These are phyloP conservation scores for Oncorhynchus mykiss DNA, from an alignment of 2,113 vertebrate species.

Conservation along the genomic window DNA sequence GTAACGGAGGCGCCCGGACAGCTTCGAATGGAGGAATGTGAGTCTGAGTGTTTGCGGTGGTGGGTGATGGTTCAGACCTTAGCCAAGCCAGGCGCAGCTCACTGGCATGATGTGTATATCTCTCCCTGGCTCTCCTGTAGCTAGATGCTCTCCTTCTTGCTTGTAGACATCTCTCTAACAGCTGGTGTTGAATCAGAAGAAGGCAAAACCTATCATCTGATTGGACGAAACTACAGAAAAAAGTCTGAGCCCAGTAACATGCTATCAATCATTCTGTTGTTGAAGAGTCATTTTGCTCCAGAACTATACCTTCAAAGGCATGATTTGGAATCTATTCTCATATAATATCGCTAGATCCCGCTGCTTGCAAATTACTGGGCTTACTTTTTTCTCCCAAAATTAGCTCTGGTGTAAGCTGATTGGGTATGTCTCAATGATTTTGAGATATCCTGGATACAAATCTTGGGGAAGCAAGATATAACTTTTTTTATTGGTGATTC, in stretches of 20 bases:
- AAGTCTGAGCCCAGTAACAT: conserved; percentile 6
- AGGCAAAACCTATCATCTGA: conserved; percentile 8
- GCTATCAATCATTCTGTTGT: neutral
- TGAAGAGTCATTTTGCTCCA: neutral
- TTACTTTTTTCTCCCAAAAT: neutral
- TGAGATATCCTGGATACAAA: neutral
- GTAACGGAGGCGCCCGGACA: conserved; percentile 65
- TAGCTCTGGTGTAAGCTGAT: neutral
- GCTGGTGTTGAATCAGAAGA: conserved; percentile 10
- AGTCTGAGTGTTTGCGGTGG: conserved; percentile 65
- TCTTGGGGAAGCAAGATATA: neutral
- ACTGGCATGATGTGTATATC: conserved; percentile 22
- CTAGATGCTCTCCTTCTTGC: neutral
- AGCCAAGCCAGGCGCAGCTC: conserved; percentile 19
- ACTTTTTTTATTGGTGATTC: neutral
- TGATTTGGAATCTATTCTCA: neutral
- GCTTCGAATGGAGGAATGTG: conserved; percentile 78
- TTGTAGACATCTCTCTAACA: conserved; percentile 6
- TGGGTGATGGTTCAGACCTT: conserved; percentile 57
- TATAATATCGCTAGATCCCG: neutral
- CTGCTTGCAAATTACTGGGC: conserved; percentile 7
- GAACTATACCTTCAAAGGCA: neutral
- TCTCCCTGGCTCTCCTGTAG: conserved; percentile 12
- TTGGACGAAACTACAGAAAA: conserved; percentile 1
- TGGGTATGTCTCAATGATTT: neutral